Base-by-base conservation (phyloP, 37 sponge, comb jelly and placozoan genomes). In the Crambe crambe region DNA sequence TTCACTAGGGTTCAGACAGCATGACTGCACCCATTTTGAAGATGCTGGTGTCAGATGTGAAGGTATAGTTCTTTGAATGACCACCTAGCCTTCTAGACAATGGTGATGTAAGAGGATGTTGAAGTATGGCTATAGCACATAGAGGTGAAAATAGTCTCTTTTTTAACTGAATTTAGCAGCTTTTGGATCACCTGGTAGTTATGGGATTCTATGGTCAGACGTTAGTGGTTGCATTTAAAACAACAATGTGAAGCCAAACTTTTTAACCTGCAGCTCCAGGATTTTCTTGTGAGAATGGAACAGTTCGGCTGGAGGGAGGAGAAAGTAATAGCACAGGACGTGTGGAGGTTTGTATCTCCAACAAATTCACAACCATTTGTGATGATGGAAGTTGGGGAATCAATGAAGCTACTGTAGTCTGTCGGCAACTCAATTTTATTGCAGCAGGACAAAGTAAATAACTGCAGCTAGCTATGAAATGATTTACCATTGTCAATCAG, bases 1-100 rank as follows among this genome's bases (percentile, higher is more conserved):
- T 57, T 44, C 56, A 22, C 5, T 26, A 10, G 68, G 59, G 0
- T 17, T 68, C 9, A 56, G 68, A 18, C 25, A n/a, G 21, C 67
- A 68, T 25, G 58, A 76, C 85, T 84, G 85, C 42, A 1, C 2
- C 3, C 85, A 76, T 35, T 77, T 69, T 58, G 85, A 76, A 57
- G 77, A 84, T 58, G 85, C 85, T 21, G 77, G 85, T 10, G 85
- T 84, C 25, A 4, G 40, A 2, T 84, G 85, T 43, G 73, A 82
- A 73, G 65, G 82, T 73, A 15, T 6, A n/a, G n/a, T n/a, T n/a
- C n/a, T n/a, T n/a, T n/a, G n/a, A n/a, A n/a, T n/a, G n/a, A n/a
- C n/a, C n/a, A n/a, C n/a, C n/a, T n/a, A n/a, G n/a, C n/a, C n/a
- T n/a, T n/a, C n/a, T n/a, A n/a, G n/a, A n/a, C n/a, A n/a, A n/a